Percentiles rank a stretch among this genome's conserved stretches.
phyloP scores from a whole-genome alignment of 1,140 invertebrate species.

The Drosophila seguyi region DNA sequence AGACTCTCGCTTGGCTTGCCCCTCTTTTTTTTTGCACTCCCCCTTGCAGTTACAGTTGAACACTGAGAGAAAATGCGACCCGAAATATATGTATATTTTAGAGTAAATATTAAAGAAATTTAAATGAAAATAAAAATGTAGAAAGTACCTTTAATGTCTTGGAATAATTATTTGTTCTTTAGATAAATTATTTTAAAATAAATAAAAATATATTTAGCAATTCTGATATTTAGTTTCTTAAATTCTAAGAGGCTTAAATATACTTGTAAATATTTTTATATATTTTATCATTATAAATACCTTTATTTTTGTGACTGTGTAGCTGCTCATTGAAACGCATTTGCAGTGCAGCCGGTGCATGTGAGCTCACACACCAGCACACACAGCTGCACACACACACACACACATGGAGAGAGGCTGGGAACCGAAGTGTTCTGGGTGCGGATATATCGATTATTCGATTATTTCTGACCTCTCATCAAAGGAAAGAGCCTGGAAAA shows the following conservation, averaged over 20 bases:
- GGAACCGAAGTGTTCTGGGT: conserved; percentile 14
- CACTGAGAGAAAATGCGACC: background rate
- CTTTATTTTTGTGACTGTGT: background rate
- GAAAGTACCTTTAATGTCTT: fast-evolving
- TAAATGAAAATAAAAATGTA: too few species aligned
- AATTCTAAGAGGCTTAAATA: background rate
- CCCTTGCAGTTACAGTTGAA: conserved; percentile 1
- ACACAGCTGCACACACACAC: conserved; percentile 5
- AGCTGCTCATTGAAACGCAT: conserved; percentile 69
- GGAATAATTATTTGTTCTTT: background rate
- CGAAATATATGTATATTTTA: background rate
- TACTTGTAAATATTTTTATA: background rate
- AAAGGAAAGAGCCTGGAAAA: conserved; percentile 6
- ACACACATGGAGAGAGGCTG: background rate
- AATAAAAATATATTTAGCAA: background rate
- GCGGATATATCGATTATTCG: conserved; percentile 47
- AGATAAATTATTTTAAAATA: too few species aligned
- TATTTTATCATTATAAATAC: background rate
- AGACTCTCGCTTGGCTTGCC: conserved; percentile 23
- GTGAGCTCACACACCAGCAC: conserved; percentile 11
- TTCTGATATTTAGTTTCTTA: too few species aligned
- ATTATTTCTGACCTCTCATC: conserved; percentile 45
- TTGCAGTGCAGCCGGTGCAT: conserved; percentile 47
- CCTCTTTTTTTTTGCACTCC: conserved; percentile 8
- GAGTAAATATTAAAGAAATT: background rate